phyloP scores from a whole-genome alignment of 2,888 invertebrate species.

The Thymelicus acteon region DNA sequence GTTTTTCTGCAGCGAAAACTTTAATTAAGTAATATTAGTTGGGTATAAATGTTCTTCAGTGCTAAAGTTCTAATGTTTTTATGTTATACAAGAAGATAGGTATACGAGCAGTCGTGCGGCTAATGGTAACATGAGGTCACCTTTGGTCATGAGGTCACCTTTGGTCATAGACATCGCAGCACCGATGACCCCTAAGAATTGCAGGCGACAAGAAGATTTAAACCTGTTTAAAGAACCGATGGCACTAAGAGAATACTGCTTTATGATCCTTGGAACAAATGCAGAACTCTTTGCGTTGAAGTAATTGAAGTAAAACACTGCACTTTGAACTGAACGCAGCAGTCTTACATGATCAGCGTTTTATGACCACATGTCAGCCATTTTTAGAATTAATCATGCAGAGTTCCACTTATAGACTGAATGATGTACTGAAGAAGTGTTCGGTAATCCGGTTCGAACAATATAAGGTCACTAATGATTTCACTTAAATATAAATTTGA shows the following conservation, averaged over 20 bases:
- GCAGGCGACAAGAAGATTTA: not conserved
- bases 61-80: not conserved
- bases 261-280: no score
- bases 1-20: slow-evolving; percentile 35
- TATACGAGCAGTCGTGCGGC: not conserved
- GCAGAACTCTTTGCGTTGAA: no score
- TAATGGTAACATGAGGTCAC: not conserved
- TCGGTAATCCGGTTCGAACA: no score
- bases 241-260: not conserved
- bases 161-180: not conserved
- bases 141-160: not conserved
- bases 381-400: no score
- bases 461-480: no score
- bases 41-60: not conserved
- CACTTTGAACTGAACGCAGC: no score
- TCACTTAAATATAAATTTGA: no score
- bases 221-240: not conserved
- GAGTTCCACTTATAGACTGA: no score
- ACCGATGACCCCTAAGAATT: not conserved
- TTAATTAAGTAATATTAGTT: slow-evolving; percentile 26
- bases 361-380: no score
- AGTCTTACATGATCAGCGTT: no score
- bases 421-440: no score
- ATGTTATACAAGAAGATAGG: not conserved
- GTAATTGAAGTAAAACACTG: no score